These are phyloP conservation scores for Tyrophagus putrescentiae DNA, from an alignment of 1,140 invertebrate species.

Conservation along the genomic window DNA sequence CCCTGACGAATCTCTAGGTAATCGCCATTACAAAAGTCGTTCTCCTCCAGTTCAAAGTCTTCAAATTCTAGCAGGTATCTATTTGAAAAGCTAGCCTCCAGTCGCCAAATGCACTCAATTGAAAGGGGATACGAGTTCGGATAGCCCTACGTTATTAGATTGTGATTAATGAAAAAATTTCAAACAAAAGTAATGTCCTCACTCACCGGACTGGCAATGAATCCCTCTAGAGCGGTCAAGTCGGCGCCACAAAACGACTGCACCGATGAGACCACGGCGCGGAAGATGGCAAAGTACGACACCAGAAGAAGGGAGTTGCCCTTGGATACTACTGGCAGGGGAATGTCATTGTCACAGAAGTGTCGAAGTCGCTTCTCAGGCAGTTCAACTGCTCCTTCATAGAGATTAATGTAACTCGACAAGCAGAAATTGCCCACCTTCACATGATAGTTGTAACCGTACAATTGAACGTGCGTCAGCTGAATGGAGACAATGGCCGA, in stretches of 20 bases:
- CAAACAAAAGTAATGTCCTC: background rate
- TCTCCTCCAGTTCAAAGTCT: constrained; percentile 91
- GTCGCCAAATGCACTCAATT: constrained; percentile 56
- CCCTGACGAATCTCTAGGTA: constrained; percentile 63
- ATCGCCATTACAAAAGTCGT: constrained; percentile 68
- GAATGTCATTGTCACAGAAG: constrained; percentile 42
- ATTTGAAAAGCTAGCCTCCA: constrained; percentile 47
- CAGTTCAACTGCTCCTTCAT: too few species aligned
- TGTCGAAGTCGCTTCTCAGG: constrained; percentile 39
- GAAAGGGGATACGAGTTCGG: constrained; percentile 57
- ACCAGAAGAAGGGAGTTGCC: constrained; percentile 47
- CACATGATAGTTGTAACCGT: constrained; percentile 23
- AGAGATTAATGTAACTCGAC: too few species aligned
- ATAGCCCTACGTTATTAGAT: constrained; percentile 37
- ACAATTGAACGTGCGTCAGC: constrained; percentile 44
- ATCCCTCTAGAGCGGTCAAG: constrained; percentile 45
- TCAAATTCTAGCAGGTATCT: constrained; percentile 80
- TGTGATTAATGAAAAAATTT: background rate
- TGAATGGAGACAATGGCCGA: constrained; percentile 51
- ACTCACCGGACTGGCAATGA: constrained; percentile 48
- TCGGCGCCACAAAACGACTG: constrained; percentile 51
- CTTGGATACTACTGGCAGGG: constrained; percentile 45
- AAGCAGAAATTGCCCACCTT: constrained; percentile 42
- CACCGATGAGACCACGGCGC: constrained; percentile 47
- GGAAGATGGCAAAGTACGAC: constrained; percentile 36